phyloP scores from a whole-genome alignment of 2,797 vertebrate species.

The Xenops minutus region DNA sequence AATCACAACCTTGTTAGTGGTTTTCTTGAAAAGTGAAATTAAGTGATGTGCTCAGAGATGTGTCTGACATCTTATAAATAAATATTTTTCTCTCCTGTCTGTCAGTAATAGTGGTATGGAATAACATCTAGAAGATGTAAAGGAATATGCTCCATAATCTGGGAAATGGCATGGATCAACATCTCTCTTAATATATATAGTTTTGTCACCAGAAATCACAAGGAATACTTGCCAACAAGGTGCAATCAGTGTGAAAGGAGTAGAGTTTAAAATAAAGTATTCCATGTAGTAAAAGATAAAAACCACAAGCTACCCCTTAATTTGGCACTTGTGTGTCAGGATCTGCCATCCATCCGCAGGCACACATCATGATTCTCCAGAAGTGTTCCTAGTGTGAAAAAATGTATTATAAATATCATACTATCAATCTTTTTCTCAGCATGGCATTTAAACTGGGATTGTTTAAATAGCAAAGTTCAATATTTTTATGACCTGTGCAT shows the following conservation, averaged over 20 bases:
- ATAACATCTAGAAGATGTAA: background rate
- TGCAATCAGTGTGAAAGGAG: background rate
- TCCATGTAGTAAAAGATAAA: background rate
- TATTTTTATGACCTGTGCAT: background rate
- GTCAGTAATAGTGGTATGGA: background rate
- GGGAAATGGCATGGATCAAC: background rate
- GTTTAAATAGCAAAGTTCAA: constrained; percentile 50
- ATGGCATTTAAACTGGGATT: background rate
- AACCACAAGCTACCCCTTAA: background rate
- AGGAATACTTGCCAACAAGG: background rate
- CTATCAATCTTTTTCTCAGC: background rate
- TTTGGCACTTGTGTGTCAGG: background rate
- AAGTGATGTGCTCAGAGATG: background rate
- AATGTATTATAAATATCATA: background rate
- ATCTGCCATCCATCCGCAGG: background rate
- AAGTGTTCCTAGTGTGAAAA: background rate
- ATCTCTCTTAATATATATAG: background rate
- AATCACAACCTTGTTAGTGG: background rate
- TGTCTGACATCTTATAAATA: background rate
- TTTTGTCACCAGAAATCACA: background rate
- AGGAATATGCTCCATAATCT: background rate
- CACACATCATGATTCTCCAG: background rate
- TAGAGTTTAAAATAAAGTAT: background rate
- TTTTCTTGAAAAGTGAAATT: background rate
- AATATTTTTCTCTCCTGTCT: background rate